Evolutionary conservation across 2,113 vertebrate species (phyloP).

Genomic region (Hypocryptadius cinnamomeus): DNA sequence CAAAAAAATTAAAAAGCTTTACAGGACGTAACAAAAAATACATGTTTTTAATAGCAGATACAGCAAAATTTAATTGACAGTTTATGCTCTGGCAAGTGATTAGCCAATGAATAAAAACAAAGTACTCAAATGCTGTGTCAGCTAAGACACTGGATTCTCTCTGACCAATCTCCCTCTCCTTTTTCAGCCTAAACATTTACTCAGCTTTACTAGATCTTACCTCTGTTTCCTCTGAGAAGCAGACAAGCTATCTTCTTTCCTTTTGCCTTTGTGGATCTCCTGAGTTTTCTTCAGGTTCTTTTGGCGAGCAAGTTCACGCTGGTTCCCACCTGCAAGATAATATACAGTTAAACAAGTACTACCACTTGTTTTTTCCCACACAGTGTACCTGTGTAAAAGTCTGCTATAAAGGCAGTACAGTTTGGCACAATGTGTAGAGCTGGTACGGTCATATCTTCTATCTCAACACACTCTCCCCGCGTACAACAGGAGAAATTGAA

Average conservation of each 20-base stretch:
- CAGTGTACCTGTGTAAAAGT: neutral
- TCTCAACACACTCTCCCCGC: neutral
- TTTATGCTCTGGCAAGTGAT: neutral
- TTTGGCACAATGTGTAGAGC: neutral
- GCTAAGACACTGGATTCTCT: neutral
- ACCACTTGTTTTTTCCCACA: neutral
- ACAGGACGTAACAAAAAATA: neutral
- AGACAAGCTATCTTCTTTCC: constrained; percentile 74
- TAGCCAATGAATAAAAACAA: neutral
- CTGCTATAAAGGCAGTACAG: neutral
- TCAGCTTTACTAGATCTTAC: neutral
- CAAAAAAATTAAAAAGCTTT: neutral
- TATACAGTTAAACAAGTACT: neutral
- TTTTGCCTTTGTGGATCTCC: constrained; percentile 74
- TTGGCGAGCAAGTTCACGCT: constrained; percentile 74
- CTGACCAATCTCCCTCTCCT: neutral
- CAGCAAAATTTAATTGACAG: neutral
- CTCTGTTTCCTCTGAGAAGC: constrained; percentile 75
- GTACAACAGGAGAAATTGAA: neutral
- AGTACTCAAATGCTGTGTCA: neutral
- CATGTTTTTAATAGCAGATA: neutral
- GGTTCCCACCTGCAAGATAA: constrained; percentile 69
- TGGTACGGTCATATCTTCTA: neutral
- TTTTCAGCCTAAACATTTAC: neutral
- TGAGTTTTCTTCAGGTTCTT: constrained; percentile 77